These are phyloP conservation scores for Rhamphomyia laevipes DNA, from an alignment of 2,888 invertebrate species.

Conservation along the genomic window DNA sequence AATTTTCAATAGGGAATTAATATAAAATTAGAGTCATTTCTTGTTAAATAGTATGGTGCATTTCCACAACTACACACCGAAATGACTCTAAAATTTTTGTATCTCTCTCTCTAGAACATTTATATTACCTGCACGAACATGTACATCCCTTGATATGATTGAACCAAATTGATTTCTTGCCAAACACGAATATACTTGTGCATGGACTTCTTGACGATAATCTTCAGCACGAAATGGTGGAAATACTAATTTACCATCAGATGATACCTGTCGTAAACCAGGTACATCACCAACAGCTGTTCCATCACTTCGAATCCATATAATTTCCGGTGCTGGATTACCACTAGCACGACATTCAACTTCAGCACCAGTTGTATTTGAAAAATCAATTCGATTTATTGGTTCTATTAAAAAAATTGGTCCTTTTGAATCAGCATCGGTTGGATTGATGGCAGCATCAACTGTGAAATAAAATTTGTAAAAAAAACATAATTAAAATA, in stretches of 20 bases:
- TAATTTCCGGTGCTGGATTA: constrained; percentile 80
- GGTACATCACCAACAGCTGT: constrained; percentile 85
- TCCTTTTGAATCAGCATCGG: constrained; percentile 68
- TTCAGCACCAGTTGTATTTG: constrained; percentile 85
- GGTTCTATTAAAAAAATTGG: constrained; percentile 89
- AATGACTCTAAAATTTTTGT: constrained; percentile 8
- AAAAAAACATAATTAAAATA: neutral
- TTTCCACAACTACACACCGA: constrained; percentile 1
- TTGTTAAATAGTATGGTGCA: neutral
- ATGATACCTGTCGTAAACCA: constrained; percentile 71
- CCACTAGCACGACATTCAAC: constrained; percentile 88
- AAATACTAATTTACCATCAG: constrained; percentile 87
- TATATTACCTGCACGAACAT: constrained; percentile 82
- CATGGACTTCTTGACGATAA: constrained; percentile 88
- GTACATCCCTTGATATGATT: constrained; percentile 83
- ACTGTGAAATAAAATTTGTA: constrained; percentile 9
- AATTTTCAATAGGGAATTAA: no score
- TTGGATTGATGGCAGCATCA: constrained; percentile 30
- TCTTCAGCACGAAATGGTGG: constrained; percentile 90
- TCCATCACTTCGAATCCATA: constrained; percentile 87
- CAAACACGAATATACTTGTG: constrained; percentile 85
- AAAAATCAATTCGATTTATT: constrained; percentile 83
- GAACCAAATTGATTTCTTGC: constrained; percentile 83
- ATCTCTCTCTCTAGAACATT: constrained; percentile 21
- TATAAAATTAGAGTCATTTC: no score